Base-by-base conservation (phyloP, 2,888 invertebrate species). In the Sisyra nigra region DNA sequence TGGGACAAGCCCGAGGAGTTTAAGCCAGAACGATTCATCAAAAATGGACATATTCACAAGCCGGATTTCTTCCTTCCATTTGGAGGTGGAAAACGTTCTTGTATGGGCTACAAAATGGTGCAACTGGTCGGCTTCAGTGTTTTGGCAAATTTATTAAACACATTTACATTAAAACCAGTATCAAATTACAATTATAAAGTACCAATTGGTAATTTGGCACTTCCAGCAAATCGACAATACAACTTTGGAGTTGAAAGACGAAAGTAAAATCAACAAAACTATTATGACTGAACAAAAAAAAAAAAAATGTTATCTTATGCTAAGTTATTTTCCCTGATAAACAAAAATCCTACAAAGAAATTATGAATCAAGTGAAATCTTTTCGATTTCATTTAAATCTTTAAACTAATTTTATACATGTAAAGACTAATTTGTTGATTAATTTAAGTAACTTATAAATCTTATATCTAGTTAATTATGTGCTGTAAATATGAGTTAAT, bases 71-170 rank as follows among this genome's bases (percentile, higher is more conserved):
- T 78, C 53, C 56, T 78, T 14, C 79, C 79, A 0, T 79, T 78
- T 55, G 75, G 76, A 1, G 73, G 72, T 3, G 79, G 78, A 1
- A 65, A 72, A 47, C 60, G 78, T 32, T 72, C 75, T 29, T 79
- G 79, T 56, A 72, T 79, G 71, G 79, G 79, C 1, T 75, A 76
- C 59, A 75, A 74, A 54, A 63, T 79, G 61, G 75, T 77, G 1
- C 73, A 75, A 49, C 63, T 71, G 40, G 54, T 76, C 7, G 66
- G 71, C 42, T 73, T 74, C 51, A 61, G 70, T 2, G 62, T 67
- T 3, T 47, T 75, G 9, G 68, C 69, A 3, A 66, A 66, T 13
- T 50, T 75, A 13, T 53, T 75, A 44, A 71, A 73, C 54, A 63
- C 68, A 46, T 76, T 65, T 52, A 63, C 62, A 35, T 59, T 77